Conservation (phyloP, 2,113 vertebrate genomes). For the Osmerus mordax region DNA sequence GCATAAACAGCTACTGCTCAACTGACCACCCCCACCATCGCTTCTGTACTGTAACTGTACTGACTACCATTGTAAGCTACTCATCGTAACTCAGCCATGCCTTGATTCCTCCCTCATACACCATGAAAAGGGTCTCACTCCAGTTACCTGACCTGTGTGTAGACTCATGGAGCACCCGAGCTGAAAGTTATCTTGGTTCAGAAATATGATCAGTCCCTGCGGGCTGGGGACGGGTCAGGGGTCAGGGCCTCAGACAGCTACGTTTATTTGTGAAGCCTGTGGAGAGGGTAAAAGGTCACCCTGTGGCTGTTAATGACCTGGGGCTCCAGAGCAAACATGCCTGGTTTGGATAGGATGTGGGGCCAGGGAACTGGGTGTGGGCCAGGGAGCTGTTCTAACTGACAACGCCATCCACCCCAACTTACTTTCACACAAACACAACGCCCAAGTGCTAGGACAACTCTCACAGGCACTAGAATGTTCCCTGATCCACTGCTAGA, state of each 20-base stretch:
- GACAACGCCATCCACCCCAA: conserved; percentile 19
- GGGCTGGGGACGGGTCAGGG: conserved; percentile 22
- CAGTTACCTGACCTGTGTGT: conserved; percentile 13
- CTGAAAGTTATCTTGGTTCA: conserved; percentile 16
- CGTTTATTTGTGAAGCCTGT: conserved; percentile 50
- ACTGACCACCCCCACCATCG: too few relatives aligned
- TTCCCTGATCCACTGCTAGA: neutral
- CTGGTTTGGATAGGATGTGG: conserved; percentile 27
- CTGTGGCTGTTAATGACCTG: conserved; percentile 42
- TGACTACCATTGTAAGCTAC: too few relatives aligned
- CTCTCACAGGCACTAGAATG: too few relatives aligned
- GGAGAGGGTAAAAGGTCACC: conserved; percentile 30
- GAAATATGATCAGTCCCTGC: conserved; percentile 27
- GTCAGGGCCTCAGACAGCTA: conserved; percentile 34
- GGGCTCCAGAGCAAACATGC: conserved; percentile 42
- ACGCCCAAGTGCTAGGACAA: neutral
- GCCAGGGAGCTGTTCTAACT: conserved; percentile 35
- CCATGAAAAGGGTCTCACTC: neutral
- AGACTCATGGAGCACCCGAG: neutral
- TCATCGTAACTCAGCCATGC: too few relatives aligned
- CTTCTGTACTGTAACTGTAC: too few relatives aligned
- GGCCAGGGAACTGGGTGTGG: conserved; percentile 6
- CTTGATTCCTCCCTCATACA: too few relatives aligned
- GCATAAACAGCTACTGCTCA: neutral
- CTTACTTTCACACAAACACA: too few relatives aligned